Conservation (phyloP, 2,113 vertebrate species). For the Gopherus flavomarginatus region DNA sequence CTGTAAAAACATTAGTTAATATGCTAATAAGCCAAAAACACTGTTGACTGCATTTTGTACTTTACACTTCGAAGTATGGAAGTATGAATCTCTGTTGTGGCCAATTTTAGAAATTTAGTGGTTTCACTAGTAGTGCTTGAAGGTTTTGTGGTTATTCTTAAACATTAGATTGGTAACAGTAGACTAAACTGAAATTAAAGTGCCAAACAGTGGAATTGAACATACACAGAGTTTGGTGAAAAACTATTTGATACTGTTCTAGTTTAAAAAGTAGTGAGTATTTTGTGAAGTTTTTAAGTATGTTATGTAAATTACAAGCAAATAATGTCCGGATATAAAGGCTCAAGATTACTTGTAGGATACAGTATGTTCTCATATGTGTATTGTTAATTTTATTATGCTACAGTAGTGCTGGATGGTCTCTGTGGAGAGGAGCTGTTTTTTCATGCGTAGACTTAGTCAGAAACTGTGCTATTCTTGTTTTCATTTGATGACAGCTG, state of each 20-base stretch:
- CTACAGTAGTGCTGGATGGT: neutral
- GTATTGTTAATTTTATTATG: neutral
- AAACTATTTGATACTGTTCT: neutral
- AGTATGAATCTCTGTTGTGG: neutral
- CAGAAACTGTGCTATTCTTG: constrained; percentile 6
- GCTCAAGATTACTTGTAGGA: constrained; percentile 24
- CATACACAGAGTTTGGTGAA: constrained; percentile 30
- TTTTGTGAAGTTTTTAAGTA: constrained; percentile 23
- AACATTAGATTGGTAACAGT: neutral
- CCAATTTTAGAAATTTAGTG: neutral
- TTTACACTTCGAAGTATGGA: neutral
- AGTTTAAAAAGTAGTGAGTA: constrained; percentile 43
- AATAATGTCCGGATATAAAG: constrained; percentile 14
- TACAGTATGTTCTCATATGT: constrained; percentile 15
- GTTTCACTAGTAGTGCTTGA: neutral
- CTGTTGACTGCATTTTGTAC: neutral
- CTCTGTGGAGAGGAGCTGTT: neutral
- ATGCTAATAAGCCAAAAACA: neutral
- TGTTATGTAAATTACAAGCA: constrained; percentile 35
- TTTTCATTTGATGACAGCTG: constrained; percentile 35
- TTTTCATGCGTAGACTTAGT: neutral
- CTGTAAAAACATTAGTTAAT: constrained; percentile 32
- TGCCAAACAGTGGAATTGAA: constrained; percentile 24
- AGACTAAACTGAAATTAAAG: neutral
- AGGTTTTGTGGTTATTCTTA: neutral